Conservation (phyloP, 2,888 invertebrate genomes). For the Crepidodera aurea region DNA sequence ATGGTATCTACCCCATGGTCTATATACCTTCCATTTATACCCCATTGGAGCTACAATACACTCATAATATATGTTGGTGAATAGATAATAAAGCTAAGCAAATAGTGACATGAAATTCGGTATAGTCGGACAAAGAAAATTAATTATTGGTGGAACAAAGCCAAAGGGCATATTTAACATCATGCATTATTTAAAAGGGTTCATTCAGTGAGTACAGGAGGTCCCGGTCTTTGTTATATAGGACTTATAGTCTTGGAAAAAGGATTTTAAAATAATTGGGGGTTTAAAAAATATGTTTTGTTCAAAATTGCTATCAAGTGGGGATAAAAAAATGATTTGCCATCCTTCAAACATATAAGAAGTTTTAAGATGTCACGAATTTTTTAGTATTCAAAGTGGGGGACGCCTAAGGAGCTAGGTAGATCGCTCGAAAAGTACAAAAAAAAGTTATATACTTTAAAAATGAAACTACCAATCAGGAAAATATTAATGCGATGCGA, state of each 20-base stretch:
- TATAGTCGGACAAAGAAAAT: conserved; percentile 33
- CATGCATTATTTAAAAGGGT: conserved; percentile 24
- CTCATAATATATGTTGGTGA: conserved; percentile 4
- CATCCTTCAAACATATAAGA: too few relatives aligned
- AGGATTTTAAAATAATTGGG: too few relatives aligned
- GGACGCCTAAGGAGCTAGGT: too few relatives aligned
- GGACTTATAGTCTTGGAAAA: not conserved
- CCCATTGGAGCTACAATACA: not conserved
- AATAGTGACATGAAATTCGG: conserved; percentile 18
- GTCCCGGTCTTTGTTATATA: not conserved
- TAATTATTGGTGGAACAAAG: conserved; percentile 34
- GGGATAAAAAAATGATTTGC: too few relatives aligned
- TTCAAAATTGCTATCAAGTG: too few relatives aligned
- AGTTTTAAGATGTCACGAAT: too few relatives aligned
- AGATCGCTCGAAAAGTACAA: too few relatives aligned
- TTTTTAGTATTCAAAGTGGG: too few relatives aligned
- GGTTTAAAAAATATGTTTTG: too few relatives aligned
- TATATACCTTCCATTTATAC: not conserved
- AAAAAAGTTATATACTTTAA: too few relatives aligned
- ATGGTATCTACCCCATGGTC: not conserved
- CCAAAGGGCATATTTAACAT: conserved; percentile 29
- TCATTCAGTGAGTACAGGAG: not conserved
- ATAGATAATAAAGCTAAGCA: conserved; percentile 20
- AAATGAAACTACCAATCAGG: too few relatives aligned
- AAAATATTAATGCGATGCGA: too few relatives aligned